These are phyloP conservation scores for Phrynocephalus guinanensis DNA, from an alignment of 2,797 vertebrate species.

Conservation along the genomic window DNA sequence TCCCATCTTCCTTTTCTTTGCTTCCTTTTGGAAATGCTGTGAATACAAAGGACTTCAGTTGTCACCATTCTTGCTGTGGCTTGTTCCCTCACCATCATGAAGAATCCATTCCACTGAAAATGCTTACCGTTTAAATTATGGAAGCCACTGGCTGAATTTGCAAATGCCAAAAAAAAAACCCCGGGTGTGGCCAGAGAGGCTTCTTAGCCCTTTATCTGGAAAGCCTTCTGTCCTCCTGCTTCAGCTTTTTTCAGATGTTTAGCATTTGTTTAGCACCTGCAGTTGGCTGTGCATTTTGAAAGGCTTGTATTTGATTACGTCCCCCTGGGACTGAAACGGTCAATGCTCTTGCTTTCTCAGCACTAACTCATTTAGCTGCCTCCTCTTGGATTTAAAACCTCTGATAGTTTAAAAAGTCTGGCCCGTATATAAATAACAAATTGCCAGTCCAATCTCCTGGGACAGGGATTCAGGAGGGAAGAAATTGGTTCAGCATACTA, in stretches of 20 bases:
- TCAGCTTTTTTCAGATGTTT: neutral
- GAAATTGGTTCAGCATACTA: neutral
- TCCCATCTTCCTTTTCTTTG: neutral
- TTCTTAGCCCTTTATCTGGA: neutral
- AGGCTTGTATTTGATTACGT: neutral
- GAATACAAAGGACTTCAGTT: neutral
- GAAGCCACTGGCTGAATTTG: neutral
- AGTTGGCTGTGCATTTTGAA: neutral
- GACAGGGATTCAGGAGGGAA: neutral
- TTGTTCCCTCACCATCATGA: neutral
- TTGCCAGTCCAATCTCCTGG: neutral
- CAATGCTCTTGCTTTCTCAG: neutral
- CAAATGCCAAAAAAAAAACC: neutral
- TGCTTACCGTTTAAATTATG: neutral
- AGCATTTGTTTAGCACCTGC: neutral
- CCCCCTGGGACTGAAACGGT: neutral
- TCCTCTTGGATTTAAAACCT: neutral
- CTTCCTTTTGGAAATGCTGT: neutral
- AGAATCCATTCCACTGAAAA: neutral
- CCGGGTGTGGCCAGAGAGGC: too few species aligned
- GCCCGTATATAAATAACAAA: conserved; percentile 18
- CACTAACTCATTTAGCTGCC: neutral
- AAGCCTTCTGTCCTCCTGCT: neutral
- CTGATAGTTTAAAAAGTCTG: conserved; percentile 3
- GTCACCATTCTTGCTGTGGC: neutral